Conservation (phyloP, 1,140 invertebrate genomes). For the Drosophila bocki region DNA sequence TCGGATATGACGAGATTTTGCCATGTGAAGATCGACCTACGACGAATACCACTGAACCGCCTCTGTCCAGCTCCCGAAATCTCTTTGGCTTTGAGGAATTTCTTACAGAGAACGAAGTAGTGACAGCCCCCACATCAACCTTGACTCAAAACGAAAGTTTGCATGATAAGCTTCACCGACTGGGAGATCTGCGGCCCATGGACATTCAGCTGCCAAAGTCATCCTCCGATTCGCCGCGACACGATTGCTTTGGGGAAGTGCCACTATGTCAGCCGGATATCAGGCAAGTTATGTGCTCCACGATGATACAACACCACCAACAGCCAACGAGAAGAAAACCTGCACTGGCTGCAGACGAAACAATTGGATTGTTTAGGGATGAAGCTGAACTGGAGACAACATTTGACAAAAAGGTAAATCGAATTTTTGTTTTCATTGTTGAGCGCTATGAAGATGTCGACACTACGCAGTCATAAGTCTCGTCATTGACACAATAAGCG, state of each 20-base stretch:
- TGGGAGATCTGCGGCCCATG: constrained; percentile 54
- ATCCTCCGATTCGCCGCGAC: constrained; percentile 9
- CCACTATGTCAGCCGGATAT: constrained; percentile 54
- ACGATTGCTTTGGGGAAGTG: constrained; percentile 22
- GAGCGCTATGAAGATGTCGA: constrained; percentile 18
- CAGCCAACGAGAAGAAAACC: neutral
- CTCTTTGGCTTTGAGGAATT: constrained; percentile 71
- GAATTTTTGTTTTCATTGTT: neutral
- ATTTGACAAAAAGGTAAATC: constrained; percentile 65
- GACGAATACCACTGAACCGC: neutral
- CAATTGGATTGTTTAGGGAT: constrained; percentile 49
- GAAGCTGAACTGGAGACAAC: constrained; percentile 59
- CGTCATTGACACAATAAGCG: constrained; percentile 6
- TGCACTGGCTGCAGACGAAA: constrained; percentile 30
- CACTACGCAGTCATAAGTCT: neutral
- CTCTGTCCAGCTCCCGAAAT: constrained; percentile 6
- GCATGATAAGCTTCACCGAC: constrained; percentile 55
- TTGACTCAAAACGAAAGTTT: constrained; percentile 33
- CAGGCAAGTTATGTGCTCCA: constrained; percentile 71
- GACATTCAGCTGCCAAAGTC: constrained; percentile 37
- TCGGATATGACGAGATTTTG: constrained; percentile 43
- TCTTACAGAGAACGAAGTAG: constrained; percentile 26
- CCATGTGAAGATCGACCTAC: constrained; percentile 2
- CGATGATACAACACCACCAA: constrained; percentile 48
- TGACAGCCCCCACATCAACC: rapidly evolving